Conservation (phyloP, 2,888 invertebrate species). For the Allophyes oxyacanthae region DNA sequence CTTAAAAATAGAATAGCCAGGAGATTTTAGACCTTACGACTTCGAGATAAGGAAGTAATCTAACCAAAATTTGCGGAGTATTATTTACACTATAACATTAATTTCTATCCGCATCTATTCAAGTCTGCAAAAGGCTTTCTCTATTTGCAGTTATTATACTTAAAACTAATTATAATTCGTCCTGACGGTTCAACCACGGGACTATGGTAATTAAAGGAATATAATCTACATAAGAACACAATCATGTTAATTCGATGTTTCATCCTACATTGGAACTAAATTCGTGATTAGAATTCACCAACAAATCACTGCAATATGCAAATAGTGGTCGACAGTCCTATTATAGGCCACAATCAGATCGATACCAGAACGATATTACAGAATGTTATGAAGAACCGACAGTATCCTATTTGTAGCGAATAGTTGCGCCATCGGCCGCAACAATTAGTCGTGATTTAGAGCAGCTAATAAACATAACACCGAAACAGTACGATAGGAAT, state of each 20-base stretch:
- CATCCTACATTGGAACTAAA: conserved; percentile 2
- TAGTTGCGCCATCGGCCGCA: conserved; percentile 50
- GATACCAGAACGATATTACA: conserved; percentile 24
- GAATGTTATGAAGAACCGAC: conserved; percentile 35
- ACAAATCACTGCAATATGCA: background rate
- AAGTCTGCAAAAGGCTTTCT: conserved; percentile 23
- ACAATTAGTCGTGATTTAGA: conserved; percentile 72
- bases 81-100: conserved; percentile 20
- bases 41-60: conserved; percentile 2
- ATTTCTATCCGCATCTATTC: conserved; percentile 24
- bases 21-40: conserved; percentile 3
- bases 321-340: conserved; percentile 10
- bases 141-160: conserved; percentile 23
- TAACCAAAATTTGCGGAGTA: conserved; percentile 13
- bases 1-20: conserved; percentile 23
- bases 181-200: background rate
- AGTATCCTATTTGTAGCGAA: conserved; percentile 48
- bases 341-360: conserved; percentile 20
- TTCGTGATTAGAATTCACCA: background rate
- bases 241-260: background rate
- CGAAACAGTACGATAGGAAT: conserved; percentile 51
- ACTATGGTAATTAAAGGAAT: background rate
- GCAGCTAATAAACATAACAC: conserved; percentile 65
- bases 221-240: conserved; percentile 1
- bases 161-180: conserved; percentile 30